Evolutionary conservation across 1,140 invertebrate species (phyloP).

Genomic region (Dendroctonus valens): DNA sequence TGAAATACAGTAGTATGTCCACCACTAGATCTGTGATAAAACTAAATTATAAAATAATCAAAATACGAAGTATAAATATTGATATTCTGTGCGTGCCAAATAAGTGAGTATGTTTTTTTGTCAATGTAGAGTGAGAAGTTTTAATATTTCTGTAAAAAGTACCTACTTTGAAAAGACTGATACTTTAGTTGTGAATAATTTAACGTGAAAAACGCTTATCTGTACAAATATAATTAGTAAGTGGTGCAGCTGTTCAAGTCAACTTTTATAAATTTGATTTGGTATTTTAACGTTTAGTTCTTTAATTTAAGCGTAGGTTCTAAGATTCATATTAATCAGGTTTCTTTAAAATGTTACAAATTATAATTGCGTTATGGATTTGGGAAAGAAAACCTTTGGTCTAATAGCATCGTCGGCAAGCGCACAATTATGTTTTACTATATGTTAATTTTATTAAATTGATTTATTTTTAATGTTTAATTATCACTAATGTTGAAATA

Average conservation of each 20-base stretch:
- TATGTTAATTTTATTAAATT: too few species aligned
- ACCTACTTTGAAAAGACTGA: conserved; percentile 26
- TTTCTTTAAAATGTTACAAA: conserved; percentile 15
- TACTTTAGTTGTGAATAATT: conserved; percentile 19
- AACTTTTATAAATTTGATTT: conserved; percentile 7
- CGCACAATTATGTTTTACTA: too few species aligned
- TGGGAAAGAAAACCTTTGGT: too few species aligned
- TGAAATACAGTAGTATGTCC: neutral
- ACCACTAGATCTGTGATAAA: conserved; percentile 19
- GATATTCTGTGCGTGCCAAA: conserved; percentile 20
- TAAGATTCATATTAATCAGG: conserved; percentile 2
- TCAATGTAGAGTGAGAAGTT: neutral
- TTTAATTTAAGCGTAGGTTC: neutral
- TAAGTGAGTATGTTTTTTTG: conserved; percentile 5
- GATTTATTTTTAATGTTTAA: too few species aligned
- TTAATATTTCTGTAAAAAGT: conserved; percentile 17
- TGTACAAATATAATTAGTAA: conserved; percentile 15
- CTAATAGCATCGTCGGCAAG: too few species aligned
- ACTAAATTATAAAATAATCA: conserved; percentile 1
- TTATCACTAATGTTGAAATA: too few species aligned
- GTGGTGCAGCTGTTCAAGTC: conserved; percentile 1
- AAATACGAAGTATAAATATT: conserved; percentile 8
- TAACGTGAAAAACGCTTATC: conserved; percentile 12
- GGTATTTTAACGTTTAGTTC: neutral
- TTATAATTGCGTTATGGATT: neutral